Percentiles rank a stretch among this genome's conserved stretches.
Conservation (phyloP, 2,113 vertebrate species). For the Rhea pennata region DNA sequence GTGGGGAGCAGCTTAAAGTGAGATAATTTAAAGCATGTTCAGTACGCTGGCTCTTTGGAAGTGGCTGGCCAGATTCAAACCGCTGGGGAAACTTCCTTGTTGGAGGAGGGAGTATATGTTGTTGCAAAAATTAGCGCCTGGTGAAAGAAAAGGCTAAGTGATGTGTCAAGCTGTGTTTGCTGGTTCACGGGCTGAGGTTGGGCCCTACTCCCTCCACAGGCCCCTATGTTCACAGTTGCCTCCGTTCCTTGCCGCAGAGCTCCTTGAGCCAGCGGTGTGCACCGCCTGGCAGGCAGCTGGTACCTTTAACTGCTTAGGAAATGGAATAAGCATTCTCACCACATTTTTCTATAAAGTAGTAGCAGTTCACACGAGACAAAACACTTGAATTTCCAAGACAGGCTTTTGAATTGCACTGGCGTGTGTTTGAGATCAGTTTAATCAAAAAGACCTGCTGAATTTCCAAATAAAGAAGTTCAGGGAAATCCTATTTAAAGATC, state of each 20-base stretch:
- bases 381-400: accelerated
- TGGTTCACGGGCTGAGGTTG: background rate
- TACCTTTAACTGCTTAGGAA: background rate
- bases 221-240: too few relatives aligned
- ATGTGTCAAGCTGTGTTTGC: accelerated
- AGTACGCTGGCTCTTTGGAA: accelerated
- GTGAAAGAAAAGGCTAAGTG: background rate
- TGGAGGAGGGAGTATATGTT: background rate
- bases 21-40: background rate
- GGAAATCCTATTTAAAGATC: background rate
- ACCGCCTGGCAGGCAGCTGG: too few relatives aligned
- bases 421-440: background rate
- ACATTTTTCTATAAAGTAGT: accelerated
- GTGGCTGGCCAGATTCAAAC: accelerated
- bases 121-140: accelerated
- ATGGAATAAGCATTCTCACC: accelerated
- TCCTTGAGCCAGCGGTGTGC: too few relatives aligned
- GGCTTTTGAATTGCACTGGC: accelerated
- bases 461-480: background rate
- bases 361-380: accelerated
- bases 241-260: too few relatives aligned
- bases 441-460: background rate
- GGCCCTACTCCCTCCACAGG: accelerated
- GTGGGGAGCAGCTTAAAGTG: background rate
- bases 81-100: accelerated